These are phyloP conservation scores for Hycleus phaleratus DNA, from an alignment of 1,140 invertebrate genomes.

Conservation along the genomic window DNA sequence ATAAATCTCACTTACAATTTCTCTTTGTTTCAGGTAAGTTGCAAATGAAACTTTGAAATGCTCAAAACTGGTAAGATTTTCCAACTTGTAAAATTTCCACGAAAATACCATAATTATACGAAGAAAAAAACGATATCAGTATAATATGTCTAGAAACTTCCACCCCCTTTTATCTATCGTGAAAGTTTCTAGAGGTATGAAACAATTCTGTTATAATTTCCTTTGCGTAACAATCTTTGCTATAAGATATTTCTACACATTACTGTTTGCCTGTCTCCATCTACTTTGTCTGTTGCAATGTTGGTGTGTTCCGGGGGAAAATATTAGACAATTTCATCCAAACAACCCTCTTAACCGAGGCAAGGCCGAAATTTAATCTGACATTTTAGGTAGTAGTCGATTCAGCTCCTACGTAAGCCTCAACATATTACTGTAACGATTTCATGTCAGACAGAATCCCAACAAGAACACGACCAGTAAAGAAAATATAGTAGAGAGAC, in stretches of 20 bases:
- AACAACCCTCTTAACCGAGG: slow-evolving; percentile 11
- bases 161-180: no score
- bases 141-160: no score
- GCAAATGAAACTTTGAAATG: no score
- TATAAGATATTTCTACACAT: neutral
- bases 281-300: slow-evolving; percentile 2
- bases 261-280: neutral
- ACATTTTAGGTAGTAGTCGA: slow-evolving; percentile 8
- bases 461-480: neutral
- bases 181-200: no score
- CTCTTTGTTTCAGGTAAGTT: no score
- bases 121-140: no score
- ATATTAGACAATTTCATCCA: slow-evolving; percentile 14
- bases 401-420: neutral
- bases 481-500: neutral
- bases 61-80: no score
- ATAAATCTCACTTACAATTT: no score
- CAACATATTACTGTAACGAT: slow-evolving; percentile 2
- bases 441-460: neutral
- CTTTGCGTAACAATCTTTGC: slow-evolving; percentile 7
- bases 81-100: no score
- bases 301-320: slow-evolving; percentile 2
- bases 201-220: slow-evolving; percentile 6
- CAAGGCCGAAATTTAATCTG: slow-evolving; percentile 12
- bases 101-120: no score